Evolutionary conservation across 2,113 vertebrate species (phyloP), one percentile per base, ranked within the genome.

Genomic region (Pimephales promelas): DNA sequence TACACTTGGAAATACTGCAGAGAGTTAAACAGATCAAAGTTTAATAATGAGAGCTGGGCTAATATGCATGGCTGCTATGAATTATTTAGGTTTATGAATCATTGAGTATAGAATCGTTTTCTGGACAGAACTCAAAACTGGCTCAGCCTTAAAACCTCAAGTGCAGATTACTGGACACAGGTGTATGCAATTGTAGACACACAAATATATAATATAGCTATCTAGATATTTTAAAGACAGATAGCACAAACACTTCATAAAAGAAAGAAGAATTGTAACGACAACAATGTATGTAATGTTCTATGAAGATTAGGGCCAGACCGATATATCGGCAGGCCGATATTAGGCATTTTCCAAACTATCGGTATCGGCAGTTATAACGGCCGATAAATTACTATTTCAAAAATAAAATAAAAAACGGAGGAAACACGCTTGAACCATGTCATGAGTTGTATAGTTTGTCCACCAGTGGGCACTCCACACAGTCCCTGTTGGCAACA

Each of bases 21-120:
- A 81, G 54, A 72, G 70, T 87, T 75, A 66, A 86, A 24, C 86
- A 85, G 84, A 87, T 85, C 84, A 81, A 83, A 85, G 86, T 85
- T 87, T 87, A 87, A 87, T 85, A 83, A 82, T 85, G 86, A 83
- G 70, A 56, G 81, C 70, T 31, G 70, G 75, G 59, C 84, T 85
- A 71, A 83, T 87, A 85, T 70, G 84, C 75, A 79, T 83, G 70
- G 71, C 64, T 14, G 14, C 70, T 45, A 83, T 85, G 75, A 85
- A 85, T 87, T 83, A 87, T 85, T 72, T 54, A 87, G 22, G 47
- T 82, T 86, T 82, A 86, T 82, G 79, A 86, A 82, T 82, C 80
- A 86, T 78, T 86, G 70, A 83, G 61, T 74, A 64, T 54, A 83
- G 84, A 66, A 80, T 84, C 57, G 28, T 80, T 83, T 83, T 83